phyloP scores from a whole-genome alignment of 2,888 invertebrate species.

The Ditula angustiorana region DNA sequence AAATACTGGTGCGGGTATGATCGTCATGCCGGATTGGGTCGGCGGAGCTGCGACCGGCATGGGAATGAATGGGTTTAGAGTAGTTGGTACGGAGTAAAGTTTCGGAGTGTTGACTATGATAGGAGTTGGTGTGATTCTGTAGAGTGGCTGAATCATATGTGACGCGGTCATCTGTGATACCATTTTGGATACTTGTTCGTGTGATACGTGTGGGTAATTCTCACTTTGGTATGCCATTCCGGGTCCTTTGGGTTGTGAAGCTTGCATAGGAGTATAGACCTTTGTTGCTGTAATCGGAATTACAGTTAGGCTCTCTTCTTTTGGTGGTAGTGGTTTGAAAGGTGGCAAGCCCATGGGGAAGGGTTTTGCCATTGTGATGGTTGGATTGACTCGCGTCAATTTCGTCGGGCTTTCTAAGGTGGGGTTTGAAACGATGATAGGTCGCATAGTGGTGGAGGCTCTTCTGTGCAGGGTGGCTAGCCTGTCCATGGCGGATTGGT shows the following conservation, averaged over 20 bases:
- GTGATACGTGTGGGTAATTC: conserved; percentile 68
- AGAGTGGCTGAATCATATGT: conserved; percentile 63
- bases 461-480: conserved; percentile 67
- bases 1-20: conserved; percentile 72
- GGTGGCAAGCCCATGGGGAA: conserved; percentile 89
- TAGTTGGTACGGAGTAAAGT: conserved; percentile 82
- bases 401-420: conserved; percentile 56
- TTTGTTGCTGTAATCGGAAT: conserved; percentile 74
- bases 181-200: conserved; percentile 77
- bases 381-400: conserved; percentile 36
- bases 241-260: conserved; percentile 72
- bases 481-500: conserved; percentile 73
- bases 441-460: conserved; percentile 70
- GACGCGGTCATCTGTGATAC: conserved; percentile 78
- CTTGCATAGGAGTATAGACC: conserved; percentile 67
- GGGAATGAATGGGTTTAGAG: conserved; percentile 83
- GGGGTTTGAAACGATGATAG: conserved; percentile 68
- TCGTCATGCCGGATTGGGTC: conserved; percentile 63
- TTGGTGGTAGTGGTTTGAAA: conserved; percentile 91
- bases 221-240: conserved; percentile 77
- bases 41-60: conserved; percentile 65
- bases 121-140: conserved; percentile 70
- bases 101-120: conserved; percentile 63
- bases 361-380: conserved; percentile 80
- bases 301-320: conserved; percentile 83